Evolutionary conservation across 2,797 vertebrate genomes (phyloP).

Genomic region (Pseudopleuronectes americanus): DNA sequence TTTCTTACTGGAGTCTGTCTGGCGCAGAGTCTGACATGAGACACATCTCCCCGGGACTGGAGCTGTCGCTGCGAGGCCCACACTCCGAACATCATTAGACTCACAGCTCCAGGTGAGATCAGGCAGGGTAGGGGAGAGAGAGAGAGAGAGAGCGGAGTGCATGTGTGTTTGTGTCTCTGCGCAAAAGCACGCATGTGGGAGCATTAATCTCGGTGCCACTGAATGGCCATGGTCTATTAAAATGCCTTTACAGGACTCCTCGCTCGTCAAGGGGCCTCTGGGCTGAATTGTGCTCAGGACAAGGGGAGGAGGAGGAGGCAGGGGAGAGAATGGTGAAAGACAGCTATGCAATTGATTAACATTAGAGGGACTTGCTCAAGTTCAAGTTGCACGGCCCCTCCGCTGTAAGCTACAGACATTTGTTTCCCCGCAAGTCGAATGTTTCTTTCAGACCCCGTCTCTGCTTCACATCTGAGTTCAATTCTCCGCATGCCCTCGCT

Average conservation of each 20-base stretch:
- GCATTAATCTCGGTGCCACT: slow-evolving; percentile 55
- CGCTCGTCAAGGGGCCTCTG: slow-evolving; percentile 68
- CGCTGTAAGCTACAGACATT: slow-evolving; percentile 77
- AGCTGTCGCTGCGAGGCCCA: slow-evolving; percentile 74
- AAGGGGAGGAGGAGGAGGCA: slow-evolving; percentile 28
- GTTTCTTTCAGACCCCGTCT: slow-evolving; percentile 73
- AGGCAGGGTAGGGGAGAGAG: background rate
- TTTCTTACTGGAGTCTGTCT: slow-evolving; percentile 73
- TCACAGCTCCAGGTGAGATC: slow-evolving; percentile 73
- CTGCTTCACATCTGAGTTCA: slow-evolving; percentile 79
- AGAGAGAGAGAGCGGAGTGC: slow-evolving; percentile 19
- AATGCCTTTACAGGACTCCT: slow-evolving; percentile 70
- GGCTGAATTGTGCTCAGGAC: slow-evolving; percentile 54
- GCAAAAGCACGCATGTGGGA: slow-evolving; percentile 43
- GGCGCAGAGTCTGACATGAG: slow-evolving; percentile 76
- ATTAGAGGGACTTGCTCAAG: slow-evolving; percentile 73
- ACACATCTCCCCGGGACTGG: slow-evolving; percentile 68
- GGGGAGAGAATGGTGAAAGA: slow-evolving; percentile 62
- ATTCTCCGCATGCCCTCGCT: slow-evolving; percentile 76
- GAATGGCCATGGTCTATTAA: slow-evolving; percentile 64
- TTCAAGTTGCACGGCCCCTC: slow-evolving; percentile 70
- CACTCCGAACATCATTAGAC: slow-evolving; percentile 74
- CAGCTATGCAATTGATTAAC: slow-evolving; percentile 81
- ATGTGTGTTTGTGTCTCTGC: slow-evolving; percentile 36
- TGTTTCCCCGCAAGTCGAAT: slow-evolving; percentile 76